Percentiles rank a stretch among this genome's conserved stretches.
These are phyloP conservation scores for Brachylomia viminalis DNA, from an alignment of 2,888 invertebrate genomes.

Conservation along the genomic window DNA sequence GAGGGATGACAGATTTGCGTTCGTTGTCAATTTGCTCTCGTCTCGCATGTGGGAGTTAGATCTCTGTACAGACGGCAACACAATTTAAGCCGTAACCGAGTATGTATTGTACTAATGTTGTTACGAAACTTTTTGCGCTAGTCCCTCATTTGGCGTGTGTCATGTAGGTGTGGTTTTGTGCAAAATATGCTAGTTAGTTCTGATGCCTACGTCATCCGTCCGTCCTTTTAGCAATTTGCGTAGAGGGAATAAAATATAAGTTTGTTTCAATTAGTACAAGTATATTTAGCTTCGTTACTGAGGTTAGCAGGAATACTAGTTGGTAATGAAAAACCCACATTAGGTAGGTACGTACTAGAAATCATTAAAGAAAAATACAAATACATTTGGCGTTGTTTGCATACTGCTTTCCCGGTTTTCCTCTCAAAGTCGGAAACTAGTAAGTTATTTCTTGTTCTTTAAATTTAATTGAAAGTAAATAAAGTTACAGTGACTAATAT, in stretches of 20 bases:
- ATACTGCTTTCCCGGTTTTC: background rate
- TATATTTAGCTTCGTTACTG: background rate
- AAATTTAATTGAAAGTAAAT: slow-evolving; percentile 36
- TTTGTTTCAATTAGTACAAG: slow-evolving; percentile 23
- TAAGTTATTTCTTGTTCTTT: slow-evolving; percentile 6
- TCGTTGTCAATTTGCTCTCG: slow-evolving; percentile 56
- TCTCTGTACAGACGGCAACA: slow-evolving; percentile 51
- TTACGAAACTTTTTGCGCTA: slow-evolving; percentile 44
- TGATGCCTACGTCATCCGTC: background rate
- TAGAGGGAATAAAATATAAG: slow-evolving; percentile 28
- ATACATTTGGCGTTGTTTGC: slow-evolving; percentile 6
- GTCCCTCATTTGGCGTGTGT: slow-evolving; percentile 27
- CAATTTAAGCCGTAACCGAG: slow-evolving; percentile 13
- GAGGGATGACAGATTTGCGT: slow-evolving; percentile 62
- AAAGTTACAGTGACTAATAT: slow-evolving; percentile 31
- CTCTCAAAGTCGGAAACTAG: background rate
- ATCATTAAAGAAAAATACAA: background rate
- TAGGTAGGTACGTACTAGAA: background rate
- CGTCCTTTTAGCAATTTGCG: slow-evolving; percentile 2
- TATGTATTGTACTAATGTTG: slow-evolving; percentile 35
- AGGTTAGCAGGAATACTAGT: background rate
- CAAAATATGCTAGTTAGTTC: slow-evolving; percentile 16
- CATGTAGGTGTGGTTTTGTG: slow-evolving; percentile 38
- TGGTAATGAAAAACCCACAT: background rate
- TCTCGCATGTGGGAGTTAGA: slow-evolving; percentile 34